A percentile compares a stretch with the other conserved stretches of the same genome.
These are phyloP conservation scores for Bettongia penicillata DNA, from an alignment of 2,113 vertebrate species.

Conservation along the genomic window DNA sequence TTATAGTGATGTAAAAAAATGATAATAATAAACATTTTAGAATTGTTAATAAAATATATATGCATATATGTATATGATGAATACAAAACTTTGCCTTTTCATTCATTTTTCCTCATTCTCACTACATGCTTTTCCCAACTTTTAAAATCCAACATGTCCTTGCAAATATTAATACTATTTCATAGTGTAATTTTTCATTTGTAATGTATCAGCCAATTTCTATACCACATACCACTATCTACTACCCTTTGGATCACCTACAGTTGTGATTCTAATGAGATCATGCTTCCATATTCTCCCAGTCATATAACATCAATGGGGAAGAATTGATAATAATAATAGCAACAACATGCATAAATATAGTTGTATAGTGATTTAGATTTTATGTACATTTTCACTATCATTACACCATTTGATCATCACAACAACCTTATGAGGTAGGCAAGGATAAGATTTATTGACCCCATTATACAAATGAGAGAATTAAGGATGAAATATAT, in stretches of 20 bases:
- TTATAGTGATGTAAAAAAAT: not conserved
- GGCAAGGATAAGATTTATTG: not conserved
- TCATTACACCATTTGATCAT: not conserved
- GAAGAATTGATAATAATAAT: not conserved
- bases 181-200: not conserved
- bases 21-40: not conserved
- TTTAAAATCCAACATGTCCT: not conserved
- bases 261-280: not conserved
- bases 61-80: not conserved
- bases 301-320: not conserved
- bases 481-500: conserved; percentile 1
- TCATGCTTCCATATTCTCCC: not conserved
- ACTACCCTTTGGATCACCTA: not conserved
- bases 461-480: not conserved
- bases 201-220: not conserved
- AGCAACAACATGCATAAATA: not conserved
- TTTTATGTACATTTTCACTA: not conserved
- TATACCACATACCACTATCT: not conserved
- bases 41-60: not conserved
- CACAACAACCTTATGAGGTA: not conserved
- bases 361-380: not conserved
- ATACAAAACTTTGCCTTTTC: not conserved
- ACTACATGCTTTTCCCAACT: not conserved
- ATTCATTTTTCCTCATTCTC: not conserved
- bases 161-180: not conserved